These are phyloP conservation scores for Anniella stebbinsi DNA, from an alignment of 2,797 vertebrate genomes.

Conservation along the genomic window DNA sequence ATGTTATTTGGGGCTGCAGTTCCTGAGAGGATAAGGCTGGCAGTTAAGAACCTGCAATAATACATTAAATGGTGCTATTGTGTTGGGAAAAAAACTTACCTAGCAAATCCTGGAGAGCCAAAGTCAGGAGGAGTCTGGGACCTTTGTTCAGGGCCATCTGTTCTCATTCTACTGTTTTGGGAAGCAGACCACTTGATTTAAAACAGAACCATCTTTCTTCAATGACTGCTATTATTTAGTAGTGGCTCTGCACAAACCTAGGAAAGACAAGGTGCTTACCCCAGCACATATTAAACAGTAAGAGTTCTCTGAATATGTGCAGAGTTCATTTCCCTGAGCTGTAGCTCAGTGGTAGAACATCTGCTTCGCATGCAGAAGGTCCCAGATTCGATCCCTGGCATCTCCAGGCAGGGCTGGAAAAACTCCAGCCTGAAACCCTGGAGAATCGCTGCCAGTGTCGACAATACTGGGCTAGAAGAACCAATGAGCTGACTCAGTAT, in stretches of 20 bases:
- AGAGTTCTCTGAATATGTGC: background rate
- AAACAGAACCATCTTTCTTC: background rate
- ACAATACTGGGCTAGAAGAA: too few relatives aligned
- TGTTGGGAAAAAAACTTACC: background rate
- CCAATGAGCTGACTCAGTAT: too few relatives aligned
- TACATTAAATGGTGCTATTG: slow-evolving; percentile 8
- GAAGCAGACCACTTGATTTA: background rate
- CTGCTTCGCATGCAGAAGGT: too few relatives aligned
- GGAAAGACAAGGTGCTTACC: background rate
- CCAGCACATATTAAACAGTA: background rate
- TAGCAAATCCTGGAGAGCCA: background rate
- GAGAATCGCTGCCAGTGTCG: too few relatives aligned
- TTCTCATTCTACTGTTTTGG: background rate
- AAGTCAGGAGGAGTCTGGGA: too few relatives aligned
- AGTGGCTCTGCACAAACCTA: background rate
- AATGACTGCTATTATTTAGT: background rate
- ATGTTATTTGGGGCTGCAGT: background rate
- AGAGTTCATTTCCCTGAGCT: background rate
- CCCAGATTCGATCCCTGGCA: too few relatives aligned
- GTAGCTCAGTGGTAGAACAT: too few relatives aligned
- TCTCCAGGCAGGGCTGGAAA: too few relatives aligned
- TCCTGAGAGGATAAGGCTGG: background rate
- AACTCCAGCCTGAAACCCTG: too few relatives aligned
- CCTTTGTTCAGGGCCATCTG: background rate
- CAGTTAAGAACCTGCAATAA: background rate